A percentile compares a stretch with the other conserved stretches of the same genome.
These are phyloP conservation scores for Platynereis dumerilii DNA, from an alignment of 2,888 invertebrate species.

Conservation along the genomic window DNA sequence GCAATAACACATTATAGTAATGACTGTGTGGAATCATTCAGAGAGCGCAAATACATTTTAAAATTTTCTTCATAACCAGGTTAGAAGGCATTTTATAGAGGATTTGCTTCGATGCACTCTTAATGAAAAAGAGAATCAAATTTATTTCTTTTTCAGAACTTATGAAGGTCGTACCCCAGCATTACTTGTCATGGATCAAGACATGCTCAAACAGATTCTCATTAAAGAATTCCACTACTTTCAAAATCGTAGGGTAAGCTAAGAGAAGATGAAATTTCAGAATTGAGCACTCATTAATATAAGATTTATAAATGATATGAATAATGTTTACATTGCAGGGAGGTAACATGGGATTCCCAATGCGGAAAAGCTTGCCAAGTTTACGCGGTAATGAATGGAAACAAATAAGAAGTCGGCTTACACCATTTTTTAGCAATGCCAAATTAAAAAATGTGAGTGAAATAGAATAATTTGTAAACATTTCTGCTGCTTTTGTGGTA, in stretches of 20 bases:
- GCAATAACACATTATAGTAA: too few species aligned
- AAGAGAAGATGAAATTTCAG: neutral
- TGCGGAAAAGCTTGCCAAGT: slow-evolving; percentile 22
- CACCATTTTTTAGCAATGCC: slow-evolving; percentile 27
- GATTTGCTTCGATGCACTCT: neutral
- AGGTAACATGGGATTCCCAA: slow-evolving; percentile 11
- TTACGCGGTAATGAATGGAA: slow-evolving; percentile 30
- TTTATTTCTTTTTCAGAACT: slow-evolving; percentile 3
- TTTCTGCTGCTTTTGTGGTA: too few species aligned
- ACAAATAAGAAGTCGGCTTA: slow-evolving; percentile 21
- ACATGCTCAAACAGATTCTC: slow-evolving; percentile 22
- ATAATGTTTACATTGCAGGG: too few species aligned
- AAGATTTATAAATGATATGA: too few species aligned
- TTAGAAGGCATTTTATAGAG: too few species aligned
- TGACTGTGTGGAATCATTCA: too few species aligned
- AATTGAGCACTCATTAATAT: neutral
- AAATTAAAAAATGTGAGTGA: slow-evolving; percentile 28
- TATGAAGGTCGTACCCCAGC: slow-evolving; percentile 25
- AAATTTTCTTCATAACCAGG: too few species aligned
- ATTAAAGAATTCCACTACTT: slow-evolving; percentile 25
- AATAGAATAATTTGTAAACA: too few species aligned
- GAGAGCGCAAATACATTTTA: too few species aligned
- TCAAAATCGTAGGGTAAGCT: slow-evolving; percentile 21
- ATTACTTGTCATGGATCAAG: slow-evolving; percentile 15
- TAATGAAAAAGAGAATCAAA: neutral